Base-by-base conservation (phyloP, 2,797 vertebrate species). In the Aratinga solstitialis region DNA sequence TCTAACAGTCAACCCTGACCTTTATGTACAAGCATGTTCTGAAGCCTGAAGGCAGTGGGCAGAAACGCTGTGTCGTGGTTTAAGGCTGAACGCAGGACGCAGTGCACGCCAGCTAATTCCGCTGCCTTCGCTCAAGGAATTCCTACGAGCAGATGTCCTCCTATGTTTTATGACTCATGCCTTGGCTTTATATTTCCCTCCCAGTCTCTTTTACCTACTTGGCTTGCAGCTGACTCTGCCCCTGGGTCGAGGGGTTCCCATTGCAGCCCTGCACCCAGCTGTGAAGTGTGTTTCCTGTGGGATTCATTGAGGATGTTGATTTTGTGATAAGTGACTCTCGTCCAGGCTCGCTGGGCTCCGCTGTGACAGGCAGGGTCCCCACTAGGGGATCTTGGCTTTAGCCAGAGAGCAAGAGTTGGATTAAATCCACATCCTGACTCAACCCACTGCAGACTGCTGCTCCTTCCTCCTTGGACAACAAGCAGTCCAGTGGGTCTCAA, bases 391-490 rank as follows among this genome's bases (percentile, higher is more conserved):
- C 80, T 63, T 40, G 34, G 38, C 63, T 87, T 88, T 53, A 78
- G 67, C 42, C 3, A 5, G 63, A 84, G 45, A 75, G 45, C 53
- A 76, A 42, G 58, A 91, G 15, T 34, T 92, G 89, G 82, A 91
- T 79, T 79, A 91, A 95, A 93, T 82, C 61, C 75, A 84, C 81
- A 34, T 65, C 69, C 88, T 91, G 88, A 86, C 61, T 93, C 90
- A 95, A 80, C 36, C 26, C 65, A 12, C 30, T 56, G 66, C 74
- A 45, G 42, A 26, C 62, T 72, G 51, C 79, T 65, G 59, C 67
- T 90, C 50, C 32, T 75, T 87, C 91, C 91, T 8, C 2, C 87
- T 89, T 74, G 61, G 81, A 89, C 81, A 73, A 65, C 67, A 65
- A 86, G 81, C 7, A 5, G 72, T 87, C 71, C 89, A 89, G 36